Percentiles rank a stretch among this genome's conserved stretches.
These are phyloP conservation scores for Callospermophilus lateralis DNA, from an alignment of 2,113 vertebrate species.

Conservation along the genomic window DNA sequence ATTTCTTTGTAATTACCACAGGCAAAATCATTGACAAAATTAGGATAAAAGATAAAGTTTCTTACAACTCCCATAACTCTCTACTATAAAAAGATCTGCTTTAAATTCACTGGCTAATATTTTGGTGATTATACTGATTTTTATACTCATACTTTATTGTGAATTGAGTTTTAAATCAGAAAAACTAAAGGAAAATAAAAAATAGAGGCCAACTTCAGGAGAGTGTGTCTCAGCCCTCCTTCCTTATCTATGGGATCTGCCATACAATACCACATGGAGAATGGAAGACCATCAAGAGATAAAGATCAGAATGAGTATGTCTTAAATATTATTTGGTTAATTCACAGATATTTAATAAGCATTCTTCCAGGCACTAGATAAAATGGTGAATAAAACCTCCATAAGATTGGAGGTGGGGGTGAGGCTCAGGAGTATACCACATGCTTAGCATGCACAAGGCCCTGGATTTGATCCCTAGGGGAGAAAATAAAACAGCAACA, in stretches of 20 bases:
- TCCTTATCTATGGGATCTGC: neutral
- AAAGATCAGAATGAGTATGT: neutral
- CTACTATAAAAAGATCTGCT: neutral
- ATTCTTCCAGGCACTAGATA: slow-evolving; percentile 21
- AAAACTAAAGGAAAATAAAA: slow-evolving; percentile 39
- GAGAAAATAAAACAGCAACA: neutral
- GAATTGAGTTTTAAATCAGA: slow-evolving; percentile 4
- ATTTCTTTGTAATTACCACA: slow-evolving; percentile 4
- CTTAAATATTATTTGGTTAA: neutral
- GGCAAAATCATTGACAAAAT: slow-evolving; percentile 36
- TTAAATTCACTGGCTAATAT: slow-evolving; percentile 37
- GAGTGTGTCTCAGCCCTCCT: neutral
- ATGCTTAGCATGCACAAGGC: neutral
- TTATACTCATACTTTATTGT: neutral
- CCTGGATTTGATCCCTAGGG: neutral
- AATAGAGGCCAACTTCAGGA: neutral
- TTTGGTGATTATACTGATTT: neutral
- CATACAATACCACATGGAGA: neutral
- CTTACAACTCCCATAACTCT: neutral
- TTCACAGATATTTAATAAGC: slow-evolving; percentile 40
- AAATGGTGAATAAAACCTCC: slow-evolving; percentile 14
- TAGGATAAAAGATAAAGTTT: slow-evolving; percentile 12
- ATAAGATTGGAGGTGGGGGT: neutral
- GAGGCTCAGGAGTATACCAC: neutral
- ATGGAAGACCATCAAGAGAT: neutral